phyloP scores from a whole-genome alignment of 35 echinoderm and acorn worm species.

The Apostichopus japonicus region DNA sequence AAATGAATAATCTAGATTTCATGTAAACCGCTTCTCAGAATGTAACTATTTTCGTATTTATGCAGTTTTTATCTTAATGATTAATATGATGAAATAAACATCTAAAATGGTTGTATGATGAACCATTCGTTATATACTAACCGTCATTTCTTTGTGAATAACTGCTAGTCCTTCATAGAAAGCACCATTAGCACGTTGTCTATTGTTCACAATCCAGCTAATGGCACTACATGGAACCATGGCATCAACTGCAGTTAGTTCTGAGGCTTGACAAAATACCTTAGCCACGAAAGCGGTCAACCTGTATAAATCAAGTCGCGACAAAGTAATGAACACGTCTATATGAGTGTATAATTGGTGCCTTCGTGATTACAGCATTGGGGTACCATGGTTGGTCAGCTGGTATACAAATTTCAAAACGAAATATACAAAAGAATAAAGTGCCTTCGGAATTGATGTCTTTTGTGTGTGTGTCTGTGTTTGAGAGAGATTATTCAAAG shows the following conservation, averaged over 20 bases:
- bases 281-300: constrained; percentile 92
- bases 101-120: too few relatives aligned
- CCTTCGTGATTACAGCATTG: not conserved
- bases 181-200: constrained; percentile 63
- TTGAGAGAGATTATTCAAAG: too few relatives aligned
- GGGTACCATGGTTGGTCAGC: not conserved
- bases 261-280: constrained; percentile 76
- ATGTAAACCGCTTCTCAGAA: too few relatives aligned
- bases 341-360: not conserved
- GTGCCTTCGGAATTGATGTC: not conserved
- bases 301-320: not conserved
- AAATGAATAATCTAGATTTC: too few relatives aligned
- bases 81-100: too few relatives aligned
- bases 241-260: constrained; percentile 60
- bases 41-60: too few relatives aligned
- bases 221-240: constrained; percentile 69
- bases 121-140: too few relatives aligned
- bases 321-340: not conserved
- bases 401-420: not conserved
- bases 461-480: too few relatives aligned
- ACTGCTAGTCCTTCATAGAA: constrained; percentile 67
- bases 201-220: constrained; percentile 65
- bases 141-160: constrained; percentile 79
- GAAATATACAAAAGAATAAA: not conserved
- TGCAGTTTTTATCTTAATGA: too few relatives aligned